Evolutionary conservation across 2,888 invertebrate genomes (phyloP).

Genomic region (Rhagonycha lutea): DNA sequence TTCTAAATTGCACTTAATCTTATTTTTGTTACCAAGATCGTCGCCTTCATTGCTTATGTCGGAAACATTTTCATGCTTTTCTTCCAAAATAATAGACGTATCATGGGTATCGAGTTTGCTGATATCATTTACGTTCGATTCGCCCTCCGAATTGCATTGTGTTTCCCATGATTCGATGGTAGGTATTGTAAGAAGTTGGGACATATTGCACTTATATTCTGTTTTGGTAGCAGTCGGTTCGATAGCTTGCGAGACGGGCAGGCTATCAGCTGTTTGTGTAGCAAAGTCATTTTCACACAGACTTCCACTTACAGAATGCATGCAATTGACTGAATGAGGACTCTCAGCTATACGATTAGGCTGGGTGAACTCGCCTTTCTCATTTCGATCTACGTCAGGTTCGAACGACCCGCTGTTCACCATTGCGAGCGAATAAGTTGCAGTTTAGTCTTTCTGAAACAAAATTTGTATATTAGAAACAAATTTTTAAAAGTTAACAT

Average conservation of each 20-base stretch:
- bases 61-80: constrained; percentile 3
- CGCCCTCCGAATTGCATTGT: constrained; percentile 2
- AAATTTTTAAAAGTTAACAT: not conserved
- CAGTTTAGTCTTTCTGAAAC: constrained; percentile 16
- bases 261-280: constrained; percentile 39
- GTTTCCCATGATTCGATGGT: not conserved
- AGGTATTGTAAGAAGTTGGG: constrained; percentile 8
- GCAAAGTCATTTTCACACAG: constrained; percentile 40
- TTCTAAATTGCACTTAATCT: constrained; percentile 26
- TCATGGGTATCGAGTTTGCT: not conserved
- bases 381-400: constrained; percentile 45
- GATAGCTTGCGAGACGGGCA: constrained; percentile 38
- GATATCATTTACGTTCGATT: not conserved
- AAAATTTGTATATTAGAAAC: not conserved
- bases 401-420: constrained; percentile 52
- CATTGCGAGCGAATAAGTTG: constrained; percentile 36
- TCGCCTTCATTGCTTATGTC: constrained; percentile 1
- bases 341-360: constrained; percentile 36
- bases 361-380: constrained; percentile 42
- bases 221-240: constrained; percentile 43
- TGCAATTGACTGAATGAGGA: constrained; percentile 39
- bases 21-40: constrained; percentile 4
- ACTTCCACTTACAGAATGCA: constrained; percentile 37
- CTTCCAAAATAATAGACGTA: not conserved
- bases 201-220: constrained; percentile 38